These are phyloP conservation scores for Mormyrus iriodes DNA, from an alignment of 2,113 vertebrate genomes.

Conservation along the genomic window DNA sequence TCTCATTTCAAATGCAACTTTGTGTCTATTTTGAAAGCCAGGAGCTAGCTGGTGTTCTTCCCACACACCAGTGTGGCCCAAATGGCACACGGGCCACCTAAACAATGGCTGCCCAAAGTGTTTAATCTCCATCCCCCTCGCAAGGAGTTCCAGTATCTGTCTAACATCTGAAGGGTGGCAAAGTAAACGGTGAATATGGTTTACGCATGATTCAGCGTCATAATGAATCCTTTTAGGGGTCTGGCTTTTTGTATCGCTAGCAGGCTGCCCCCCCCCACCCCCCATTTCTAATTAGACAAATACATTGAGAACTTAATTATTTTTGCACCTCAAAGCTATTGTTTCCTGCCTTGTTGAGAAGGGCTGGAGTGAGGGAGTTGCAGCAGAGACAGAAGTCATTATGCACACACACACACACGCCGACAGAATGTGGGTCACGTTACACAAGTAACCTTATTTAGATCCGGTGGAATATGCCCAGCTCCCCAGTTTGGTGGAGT, in stretches of 20 bases:
- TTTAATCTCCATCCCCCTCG: background rate
- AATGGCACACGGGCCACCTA: background rate
- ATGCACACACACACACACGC: background rate
- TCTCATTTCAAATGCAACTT: background rate
- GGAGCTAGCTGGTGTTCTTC: too few species aligned
- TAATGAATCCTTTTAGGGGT: slow-evolving; percentile 19
- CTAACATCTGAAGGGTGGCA: background rate
- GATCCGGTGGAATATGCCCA: too few species aligned
- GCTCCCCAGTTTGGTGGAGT: slow-evolving; percentile 26
- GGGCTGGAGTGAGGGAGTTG: background rate
- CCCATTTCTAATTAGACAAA: slow-evolving; percentile 26
- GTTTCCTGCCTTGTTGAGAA: slow-evolving; percentile 8
- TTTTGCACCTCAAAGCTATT: slow-evolving; percentile 29
- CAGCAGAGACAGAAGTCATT: background rate
- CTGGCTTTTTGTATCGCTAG: background rate
- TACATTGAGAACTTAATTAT: slow-evolving; percentile 31
- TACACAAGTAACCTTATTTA: slow-evolving; percentile 39
- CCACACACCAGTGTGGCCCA: background rate
- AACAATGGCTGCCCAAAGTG: background rate
- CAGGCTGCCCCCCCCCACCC: background rate
- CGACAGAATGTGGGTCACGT: background rate
- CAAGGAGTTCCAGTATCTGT: background rate
- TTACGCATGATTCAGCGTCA: background rate
- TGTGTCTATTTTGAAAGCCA: background rate
- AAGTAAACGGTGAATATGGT: slow-evolving; percentile 8